A percentile compares a stretch with the other conserved stretches of the same genome.
phyloP scores from a whole-genome alignment of 2,797 vertebrate genomes.

The Hirundo rustica region DNA sequence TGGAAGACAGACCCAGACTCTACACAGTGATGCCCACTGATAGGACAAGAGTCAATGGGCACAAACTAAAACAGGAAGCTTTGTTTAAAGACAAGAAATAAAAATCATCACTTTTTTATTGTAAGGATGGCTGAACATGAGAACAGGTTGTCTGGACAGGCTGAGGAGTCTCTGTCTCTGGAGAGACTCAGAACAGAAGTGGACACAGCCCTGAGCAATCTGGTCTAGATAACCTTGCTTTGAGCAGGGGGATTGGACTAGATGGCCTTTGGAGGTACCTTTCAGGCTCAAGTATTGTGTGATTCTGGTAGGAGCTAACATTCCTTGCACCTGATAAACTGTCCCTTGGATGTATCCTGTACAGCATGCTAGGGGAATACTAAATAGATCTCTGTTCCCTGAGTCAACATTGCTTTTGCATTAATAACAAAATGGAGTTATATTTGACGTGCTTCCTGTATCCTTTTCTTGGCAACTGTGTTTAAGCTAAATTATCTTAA shows the following conservation, averaged over 20 bases:
- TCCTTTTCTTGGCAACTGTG: background rate
- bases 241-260: background rate
- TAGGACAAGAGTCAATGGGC: background rate
- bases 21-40: background rate
- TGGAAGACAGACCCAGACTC: background rate
- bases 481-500: background rate
- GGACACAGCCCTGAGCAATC: background rate
- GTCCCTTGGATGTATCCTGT: background rate
- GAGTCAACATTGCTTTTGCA: background rate
- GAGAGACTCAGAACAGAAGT: background rate
- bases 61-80: background rate
- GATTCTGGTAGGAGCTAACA: background rate
- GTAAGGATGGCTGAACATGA: background rate
- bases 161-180: background rate
- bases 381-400: background rate
- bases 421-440: background rate
- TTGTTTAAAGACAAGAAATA: background rate
- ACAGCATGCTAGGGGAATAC: background rate
- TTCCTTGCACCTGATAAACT: background rate
- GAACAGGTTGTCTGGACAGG: background rate
- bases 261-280: background rate
- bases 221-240: background rate
- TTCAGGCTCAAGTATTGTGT: background rate
- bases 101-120: fast-evolving
- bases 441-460: background rate